These are phyloP conservation scores for Drosophila trichaetosa DNA, from an alignment of 2,888 invertebrate species.

Conservation along the genomic window DNA sequence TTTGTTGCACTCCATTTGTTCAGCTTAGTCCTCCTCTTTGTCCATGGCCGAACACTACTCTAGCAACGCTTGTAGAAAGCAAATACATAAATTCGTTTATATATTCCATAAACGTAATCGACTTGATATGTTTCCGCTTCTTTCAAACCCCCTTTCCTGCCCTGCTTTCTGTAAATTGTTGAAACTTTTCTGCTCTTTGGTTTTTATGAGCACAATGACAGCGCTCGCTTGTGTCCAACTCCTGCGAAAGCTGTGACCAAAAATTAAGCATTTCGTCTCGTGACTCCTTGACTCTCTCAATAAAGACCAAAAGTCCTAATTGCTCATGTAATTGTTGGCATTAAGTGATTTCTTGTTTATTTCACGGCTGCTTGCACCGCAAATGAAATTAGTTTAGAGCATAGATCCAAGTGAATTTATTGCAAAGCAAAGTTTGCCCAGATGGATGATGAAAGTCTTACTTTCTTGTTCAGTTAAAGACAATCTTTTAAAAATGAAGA, in stretches of 20 bases:
- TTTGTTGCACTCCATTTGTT: constrained; percentile 39
- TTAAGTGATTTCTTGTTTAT: constrained; percentile 80
- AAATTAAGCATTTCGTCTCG: constrained; percentile 41
- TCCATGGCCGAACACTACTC: constrained; percentile 12
- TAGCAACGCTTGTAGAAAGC: constrained; percentile 19
- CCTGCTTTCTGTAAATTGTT: constrained; percentile 2
- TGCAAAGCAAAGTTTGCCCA: constrained; percentile 11
- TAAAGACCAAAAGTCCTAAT: constrained; percentile 62
- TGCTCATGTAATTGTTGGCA: constrained; percentile 77
- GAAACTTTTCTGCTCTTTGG: constrained; percentile 57
- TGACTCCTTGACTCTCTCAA: constrained; percentile 30
- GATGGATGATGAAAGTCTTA: not conserved
- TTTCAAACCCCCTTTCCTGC: not conserved
- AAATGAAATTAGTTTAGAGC: constrained; percentile 61
- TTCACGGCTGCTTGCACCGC: constrained; percentile 61
- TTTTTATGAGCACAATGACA: constrained; percentile 56
- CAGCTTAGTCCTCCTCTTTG: constrained; percentile 37
- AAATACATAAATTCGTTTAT: constrained; percentile 40
- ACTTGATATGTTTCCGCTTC: constrained; percentile 43
- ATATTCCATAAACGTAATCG: constrained; percentile 72
- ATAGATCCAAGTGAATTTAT: constrained; percentile 26
- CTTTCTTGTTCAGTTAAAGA: not conserved
- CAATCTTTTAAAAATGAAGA: not conserved
- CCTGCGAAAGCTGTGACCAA: constrained; percentile 42
- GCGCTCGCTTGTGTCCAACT: constrained; percentile 10